Base-by-base conservation (phyloP, 1,140 invertebrate genomes). In the Macrobrachium rosenbergii region DNA sequence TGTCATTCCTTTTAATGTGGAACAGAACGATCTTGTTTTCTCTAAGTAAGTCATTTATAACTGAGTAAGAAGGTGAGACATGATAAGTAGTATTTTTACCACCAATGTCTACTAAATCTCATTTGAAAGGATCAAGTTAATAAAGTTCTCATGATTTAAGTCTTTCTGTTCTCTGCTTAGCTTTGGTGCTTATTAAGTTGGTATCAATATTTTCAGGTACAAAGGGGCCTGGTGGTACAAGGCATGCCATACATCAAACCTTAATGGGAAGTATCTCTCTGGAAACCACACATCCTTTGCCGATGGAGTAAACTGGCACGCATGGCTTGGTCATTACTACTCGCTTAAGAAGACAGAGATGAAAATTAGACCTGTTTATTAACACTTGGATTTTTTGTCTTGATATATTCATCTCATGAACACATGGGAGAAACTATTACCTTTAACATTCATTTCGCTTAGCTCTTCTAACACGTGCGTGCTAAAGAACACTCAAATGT, bases 271-370 rank as follows among this genome's bases (percentile, higher is more conserved):
- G 12, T 92, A 91, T 83, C 82, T 89, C 60, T 60, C 45, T 83
- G 88, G 91, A 88, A 23, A 83, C 83, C 72, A 91, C 88, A 7
- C 89, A 79, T 60, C 89, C 86, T 85, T 90, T 89, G 89, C 90
- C 7, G 81, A 90, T 81, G 91, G 91, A 0, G 80, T 92, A 28
- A 90, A 91, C 79, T 92, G 92, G 92, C 90, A 90, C 86, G 83
- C 90, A 6, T 92, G 91, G 89, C 90, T 90, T 82, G 91, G 91
- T 0, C 90, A 91, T 64, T 90, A 92, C 88, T 92, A 92, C 85
- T 92, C 92, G 5, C 87, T 92, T 73, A 90, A 90, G 76, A 86
- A 28, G 23, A 89, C 88, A 0, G 90, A 90, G 87, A 92, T 92
- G 90, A 92, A 92, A 86, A 91, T 92, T 19, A 90, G 90, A 62